phyloP scores from a whole-genome alignment of 2,888 invertebrate species.

The Watsonalla binaria region DNA sequence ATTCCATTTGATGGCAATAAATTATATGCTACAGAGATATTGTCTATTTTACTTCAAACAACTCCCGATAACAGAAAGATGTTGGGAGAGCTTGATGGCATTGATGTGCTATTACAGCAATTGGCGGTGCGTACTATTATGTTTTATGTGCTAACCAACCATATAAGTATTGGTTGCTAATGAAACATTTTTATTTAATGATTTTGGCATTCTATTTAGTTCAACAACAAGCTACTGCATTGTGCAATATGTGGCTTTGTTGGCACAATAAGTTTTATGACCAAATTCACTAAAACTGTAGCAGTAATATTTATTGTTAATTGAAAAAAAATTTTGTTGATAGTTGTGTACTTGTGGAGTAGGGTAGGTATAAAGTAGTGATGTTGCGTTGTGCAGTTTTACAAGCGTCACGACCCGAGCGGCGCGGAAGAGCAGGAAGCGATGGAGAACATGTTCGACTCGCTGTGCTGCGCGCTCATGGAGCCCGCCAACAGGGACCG shows the following conservation, averaged over 20 bases:
- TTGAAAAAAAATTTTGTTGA: too few relatives aligned
- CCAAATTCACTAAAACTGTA: too few relatives aligned
- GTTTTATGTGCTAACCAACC: too few relatives aligned
- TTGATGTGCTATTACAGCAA: constrained; percentile 97
- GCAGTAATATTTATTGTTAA: too few relatives aligned
- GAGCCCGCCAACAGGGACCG: constrained; percentile 91
- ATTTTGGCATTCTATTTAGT: too few relatives aligned
- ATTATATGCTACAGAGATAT: constrained; percentile 95
- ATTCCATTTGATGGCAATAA: constrained; percentile 96
- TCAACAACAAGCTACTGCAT: too few relatives aligned
- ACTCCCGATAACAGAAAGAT: constrained; percentile 88
- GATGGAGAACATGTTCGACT: constrained; percentile 99
- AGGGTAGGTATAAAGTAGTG: too few relatives aligned
- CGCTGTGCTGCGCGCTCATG: constrained; percentile 96
- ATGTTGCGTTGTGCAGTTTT: constrained; percentile 77
- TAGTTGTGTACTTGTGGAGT: too few relatives aligned
- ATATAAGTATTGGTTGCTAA: too few relatives aligned
- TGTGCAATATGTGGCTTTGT: too few relatives aligned
- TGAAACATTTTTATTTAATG: too few relatives aligned
- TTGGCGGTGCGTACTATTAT: constrained; percentile 82
- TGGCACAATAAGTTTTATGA: too few relatives aligned
- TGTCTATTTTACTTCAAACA: constrained; percentile 96
- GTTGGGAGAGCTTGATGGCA: constrained; percentile 96
- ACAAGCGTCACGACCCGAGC: constrained; percentile 95
- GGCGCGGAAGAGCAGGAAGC: constrained; percentile 96